Evolutionary conservation across 2,888 invertebrate genomes (phyloP).

Genomic region (Kuschelorhynchus macadamiae): DNA sequence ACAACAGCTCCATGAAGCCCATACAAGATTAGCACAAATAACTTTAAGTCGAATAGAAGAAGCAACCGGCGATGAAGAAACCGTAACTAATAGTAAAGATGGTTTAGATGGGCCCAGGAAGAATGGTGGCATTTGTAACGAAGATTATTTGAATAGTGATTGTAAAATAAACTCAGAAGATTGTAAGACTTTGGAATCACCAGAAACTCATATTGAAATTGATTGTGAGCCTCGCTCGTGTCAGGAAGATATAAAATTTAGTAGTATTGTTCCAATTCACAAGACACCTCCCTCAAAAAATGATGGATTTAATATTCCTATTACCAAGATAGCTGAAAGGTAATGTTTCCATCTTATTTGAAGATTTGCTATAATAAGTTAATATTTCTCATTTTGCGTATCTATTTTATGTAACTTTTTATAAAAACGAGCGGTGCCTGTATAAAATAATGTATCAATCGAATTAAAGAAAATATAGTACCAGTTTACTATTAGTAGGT

Average conservation of each 20-base stretch:
- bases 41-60: slow-evolving; percentile 57
- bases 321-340: slow-evolving; percentile 76
- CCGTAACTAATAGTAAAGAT: slow-evolving; percentile 49
- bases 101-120: slow-evolving; percentile 16
- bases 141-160: slow-evolving; percentile 16
- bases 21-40: slow-evolving; percentile 63
- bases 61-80: slow-evolving; percentile 52
- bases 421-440: no score
- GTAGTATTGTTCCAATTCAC: slow-evolving; percentile 67
- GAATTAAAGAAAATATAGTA: no score
- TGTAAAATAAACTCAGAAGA: slow-evolving; percentile 32
- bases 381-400: no score
- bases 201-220: slow-evolving; percentile 65
- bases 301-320: slow-evolving; percentile 59
- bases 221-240: slow-evolving; percentile 64
- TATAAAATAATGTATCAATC: not conserved
- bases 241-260: slow-evolving; percentile 63
- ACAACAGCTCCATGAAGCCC: slow-evolving; percentile 65
- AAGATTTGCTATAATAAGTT: slow-evolving; percentile 1
- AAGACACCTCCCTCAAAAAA: slow-evolving; percentile 57
- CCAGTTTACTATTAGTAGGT: no score
- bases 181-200: slow-evolving; percentile 62
- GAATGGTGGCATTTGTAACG: not conserved
- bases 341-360: no score
- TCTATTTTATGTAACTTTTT: no score